Evolutionary conservation across 2,113 vertebrate genomes (phyloP).

Genomic region (Hippocampus barbouri): DNA sequence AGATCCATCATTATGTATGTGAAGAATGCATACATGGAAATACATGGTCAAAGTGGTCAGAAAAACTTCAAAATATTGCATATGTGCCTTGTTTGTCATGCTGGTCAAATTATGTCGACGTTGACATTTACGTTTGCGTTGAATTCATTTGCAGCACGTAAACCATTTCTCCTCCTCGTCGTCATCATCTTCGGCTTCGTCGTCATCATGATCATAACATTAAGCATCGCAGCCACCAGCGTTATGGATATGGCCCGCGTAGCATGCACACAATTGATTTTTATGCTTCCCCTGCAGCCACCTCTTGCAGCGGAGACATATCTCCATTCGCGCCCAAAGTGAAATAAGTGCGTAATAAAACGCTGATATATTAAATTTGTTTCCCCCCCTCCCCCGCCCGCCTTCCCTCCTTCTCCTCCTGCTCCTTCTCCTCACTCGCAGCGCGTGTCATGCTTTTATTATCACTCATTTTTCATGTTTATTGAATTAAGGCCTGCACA

Average conservation of each 20-base stretch:
- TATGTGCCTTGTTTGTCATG: neutral
- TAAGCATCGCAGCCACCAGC: slow-evolving; percentile 42
- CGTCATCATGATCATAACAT: neutral
- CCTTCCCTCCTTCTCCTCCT: neutral
- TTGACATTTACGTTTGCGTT: neutral
- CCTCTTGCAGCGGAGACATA: slow-evolving; percentile 75
- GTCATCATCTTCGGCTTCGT: neutral
- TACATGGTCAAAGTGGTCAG: neutral
- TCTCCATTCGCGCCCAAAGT: slow-evolving; percentile 78
- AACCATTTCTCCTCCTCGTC: neutral
- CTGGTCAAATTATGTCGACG: neutral
- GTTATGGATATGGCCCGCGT: slow-evolving; percentile 75
- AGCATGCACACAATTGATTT: slow-evolving; percentile 80
- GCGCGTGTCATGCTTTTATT: slow-evolving; percentile 76
- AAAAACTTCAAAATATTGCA: neutral
- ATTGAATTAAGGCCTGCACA: slow-evolving; percentile 74
- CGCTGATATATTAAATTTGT: slow-evolving; percentile 80
- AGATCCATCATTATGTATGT: neutral
- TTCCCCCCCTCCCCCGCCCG: neutral
- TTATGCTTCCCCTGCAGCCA: slow-evolving; percentile 79
- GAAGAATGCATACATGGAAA: neutral
- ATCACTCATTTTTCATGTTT: slow-evolving; percentile 76
- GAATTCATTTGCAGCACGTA: slow-evolving; percentile 1
- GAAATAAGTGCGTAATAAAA: slow-evolving; percentile 84
- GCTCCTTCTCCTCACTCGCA: slow-evolving; percentile 10